Evolutionary conservation across 1,140 invertebrate species (phyloP).

Genomic region (Formica exsecta): DNA sequence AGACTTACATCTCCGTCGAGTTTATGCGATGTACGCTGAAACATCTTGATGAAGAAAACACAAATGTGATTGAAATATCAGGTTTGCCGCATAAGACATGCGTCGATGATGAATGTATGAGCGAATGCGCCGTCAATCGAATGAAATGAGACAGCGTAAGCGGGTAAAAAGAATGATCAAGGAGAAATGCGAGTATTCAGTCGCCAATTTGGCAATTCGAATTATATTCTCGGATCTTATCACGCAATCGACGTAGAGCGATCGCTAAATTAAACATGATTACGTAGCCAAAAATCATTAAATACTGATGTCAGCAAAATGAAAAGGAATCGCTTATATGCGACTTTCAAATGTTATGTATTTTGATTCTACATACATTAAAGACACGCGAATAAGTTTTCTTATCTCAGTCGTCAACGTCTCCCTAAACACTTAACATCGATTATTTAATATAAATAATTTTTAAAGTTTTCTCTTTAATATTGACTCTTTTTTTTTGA

Average conservation of each 20-base stretch:
- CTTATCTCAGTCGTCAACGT: not conserved
- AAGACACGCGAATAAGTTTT: no score
- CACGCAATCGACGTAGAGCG: not conserved
- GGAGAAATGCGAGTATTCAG: constrained; percentile 29
- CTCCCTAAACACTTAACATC: not conserved
- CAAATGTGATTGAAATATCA: constrained; percentile 1
- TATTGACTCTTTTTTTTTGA: no score
- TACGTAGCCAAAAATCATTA: not conserved
- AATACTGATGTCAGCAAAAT: not conserved
- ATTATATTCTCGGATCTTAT: not conserved
- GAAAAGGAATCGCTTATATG: no score
- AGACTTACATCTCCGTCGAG: not conserved
- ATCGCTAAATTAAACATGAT: not conserved
- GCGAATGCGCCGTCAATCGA: not conserved
- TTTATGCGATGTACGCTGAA: not conserved
- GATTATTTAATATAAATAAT: constrained; percentile 4
- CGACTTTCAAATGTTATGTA: not conserved
- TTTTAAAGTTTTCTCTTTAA: not conserved
- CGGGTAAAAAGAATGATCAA: not conserved
- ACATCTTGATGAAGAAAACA: not conserved
- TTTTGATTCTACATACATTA: no score
- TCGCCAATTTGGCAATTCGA: constrained; percentile 33
- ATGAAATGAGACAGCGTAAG: not conserved
- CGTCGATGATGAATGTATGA: not conserved
- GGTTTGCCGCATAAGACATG: not conserved